phyloP scores from a whole-genome alignment of 2,888 invertebrate species.

The Mythimna ferrago region DNA sequence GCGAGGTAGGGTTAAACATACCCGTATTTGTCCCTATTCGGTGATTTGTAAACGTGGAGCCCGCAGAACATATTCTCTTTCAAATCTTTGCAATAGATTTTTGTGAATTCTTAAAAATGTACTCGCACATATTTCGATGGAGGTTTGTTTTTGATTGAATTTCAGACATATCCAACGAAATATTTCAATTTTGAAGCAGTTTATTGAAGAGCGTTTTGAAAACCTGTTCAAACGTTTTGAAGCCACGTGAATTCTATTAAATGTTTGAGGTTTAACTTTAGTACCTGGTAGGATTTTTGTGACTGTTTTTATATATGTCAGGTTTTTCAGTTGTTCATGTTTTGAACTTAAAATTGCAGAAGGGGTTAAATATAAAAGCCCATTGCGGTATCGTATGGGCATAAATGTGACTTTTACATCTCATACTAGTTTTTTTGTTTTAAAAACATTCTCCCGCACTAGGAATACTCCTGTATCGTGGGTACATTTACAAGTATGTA shows the following conservation, averaged over 20 bases:
- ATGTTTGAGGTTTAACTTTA: conserved; percentile 14
- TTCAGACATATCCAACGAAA: conserved; percentile 33
- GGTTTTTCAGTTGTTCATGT: not conserved
- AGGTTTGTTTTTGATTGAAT: conserved; percentile 33
- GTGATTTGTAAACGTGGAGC: conserved; percentile 79
- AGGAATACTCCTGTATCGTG: too few species aligned
- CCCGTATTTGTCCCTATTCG: conserved; percentile 82
- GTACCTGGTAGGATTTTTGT: not conserved
- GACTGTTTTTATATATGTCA: not conserved
- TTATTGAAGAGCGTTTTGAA: conserved; percentile 37
- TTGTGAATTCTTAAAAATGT: conserved; percentile 47
- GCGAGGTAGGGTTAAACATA: conserved; percentile 78
- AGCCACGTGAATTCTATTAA: conserved; percentile 37
- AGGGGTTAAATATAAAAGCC: not conserved
- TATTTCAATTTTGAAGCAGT: conserved; percentile 25
- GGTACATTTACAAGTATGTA: too few species aligned
- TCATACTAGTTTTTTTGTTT: not conserved
- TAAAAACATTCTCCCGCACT: too few species aligned
- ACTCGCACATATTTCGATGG: conserved; percentile 3
- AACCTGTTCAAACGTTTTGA: conserved; percentile 34
- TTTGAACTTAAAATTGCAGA: conserved; percentile 1
- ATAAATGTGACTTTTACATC: not conserved
- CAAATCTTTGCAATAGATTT: conserved; percentile 62
- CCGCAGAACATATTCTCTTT: conserved; percentile 67
- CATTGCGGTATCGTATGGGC: not conserved